phyloP scores from a whole-genome alignment of 2,888 invertebrate genomes.

The Dasysyrphus tricinctus region DNA sequence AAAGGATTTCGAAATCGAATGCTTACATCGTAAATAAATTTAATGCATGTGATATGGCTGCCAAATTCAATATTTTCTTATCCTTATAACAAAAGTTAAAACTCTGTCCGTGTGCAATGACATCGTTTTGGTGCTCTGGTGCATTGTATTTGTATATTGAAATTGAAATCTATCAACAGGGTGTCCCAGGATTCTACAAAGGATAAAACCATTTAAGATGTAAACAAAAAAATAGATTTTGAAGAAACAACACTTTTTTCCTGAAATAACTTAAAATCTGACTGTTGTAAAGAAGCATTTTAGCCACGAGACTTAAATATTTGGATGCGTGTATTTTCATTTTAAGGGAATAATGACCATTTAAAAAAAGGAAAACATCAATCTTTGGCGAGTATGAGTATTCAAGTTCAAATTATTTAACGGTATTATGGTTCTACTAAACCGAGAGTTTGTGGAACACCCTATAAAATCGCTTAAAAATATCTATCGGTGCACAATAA shows the following conservation, averaged over 20 bases:
- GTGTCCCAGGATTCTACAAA: background rate
- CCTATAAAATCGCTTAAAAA: background rate
- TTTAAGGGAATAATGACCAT: too few species aligned
- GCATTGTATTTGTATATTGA: background rate
- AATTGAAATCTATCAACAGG: background rate
- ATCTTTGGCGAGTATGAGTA: too few species aligned
- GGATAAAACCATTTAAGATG: background rate
- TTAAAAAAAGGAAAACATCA: too few species aligned
- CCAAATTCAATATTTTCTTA: slow-evolving; percentile 74
- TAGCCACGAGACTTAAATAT: too few species aligned
- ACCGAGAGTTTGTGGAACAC: too few species aligned
- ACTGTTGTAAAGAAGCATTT: too few species aligned
- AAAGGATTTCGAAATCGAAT: slow-evolving; percentile 52
- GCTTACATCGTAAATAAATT: slow-evolving; percentile 69
- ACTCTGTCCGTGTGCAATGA: slow-evolving; percentile 51
- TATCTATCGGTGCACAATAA: background rate
- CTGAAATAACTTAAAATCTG: too few species aligned
- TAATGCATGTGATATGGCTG: slow-evolving; percentile 71
- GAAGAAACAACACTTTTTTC: too few species aligned
- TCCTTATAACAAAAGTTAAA: slow-evolving; percentile 67
- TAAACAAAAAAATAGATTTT: too few species aligned
- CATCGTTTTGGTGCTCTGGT: slow-evolving; percentile 24
- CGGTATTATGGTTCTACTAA: too few species aligned
- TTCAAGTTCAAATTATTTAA: too few species aligned
- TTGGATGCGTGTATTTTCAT: too few species aligned